Conservation (phyloP, 2,888 invertebrate species). For the Sclerodermus sp. region DNA sequence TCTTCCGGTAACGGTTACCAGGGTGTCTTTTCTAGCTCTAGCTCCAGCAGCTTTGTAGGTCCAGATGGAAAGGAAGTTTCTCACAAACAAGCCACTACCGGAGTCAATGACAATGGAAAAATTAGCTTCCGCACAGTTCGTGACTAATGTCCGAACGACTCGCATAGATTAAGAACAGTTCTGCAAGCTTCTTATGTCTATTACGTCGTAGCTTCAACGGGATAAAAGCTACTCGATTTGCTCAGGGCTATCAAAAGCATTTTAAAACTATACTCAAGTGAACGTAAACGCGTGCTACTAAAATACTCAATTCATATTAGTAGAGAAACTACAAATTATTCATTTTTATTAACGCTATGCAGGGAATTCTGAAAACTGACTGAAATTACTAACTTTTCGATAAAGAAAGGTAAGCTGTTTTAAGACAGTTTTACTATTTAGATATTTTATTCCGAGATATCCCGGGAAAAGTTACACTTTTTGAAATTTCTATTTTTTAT, state of each 20-base stretch:
- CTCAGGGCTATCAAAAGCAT: constrained; percentile 13
- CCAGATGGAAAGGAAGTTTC: constrained; percentile 63
- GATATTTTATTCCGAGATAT: no score
- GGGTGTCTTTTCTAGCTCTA: constrained; percentile 69
- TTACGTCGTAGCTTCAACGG: no score
- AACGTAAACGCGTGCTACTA: constrained; percentile 5
- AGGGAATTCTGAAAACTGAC: no score
- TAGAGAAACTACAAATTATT: no score
- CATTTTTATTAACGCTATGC: no score
- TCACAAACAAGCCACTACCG: constrained; percentile 66
- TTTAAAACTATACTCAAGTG: constrained; percentile 11
- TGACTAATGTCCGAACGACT: constrained; percentile 37
- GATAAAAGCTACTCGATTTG: constrained; percentile 7
- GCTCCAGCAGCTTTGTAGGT: constrained; percentile 61
- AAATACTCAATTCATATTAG: constrained; percentile 11
- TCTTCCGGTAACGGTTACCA: constrained; percentile 46
- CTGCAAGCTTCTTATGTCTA: not conserved
- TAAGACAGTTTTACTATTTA: no score
- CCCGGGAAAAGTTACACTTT: no score
- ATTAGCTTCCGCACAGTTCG: constrained; percentile 65
- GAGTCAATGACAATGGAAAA: constrained; percentile 75
- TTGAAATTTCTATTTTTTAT: no score
- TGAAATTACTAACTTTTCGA: no score
- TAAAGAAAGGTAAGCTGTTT: no score
- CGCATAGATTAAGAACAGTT: not conserved